Evolutionary conservation across 2,113 vertebrate genomes (phyloP).

Genomic region (Chauna torquata): DNA sequence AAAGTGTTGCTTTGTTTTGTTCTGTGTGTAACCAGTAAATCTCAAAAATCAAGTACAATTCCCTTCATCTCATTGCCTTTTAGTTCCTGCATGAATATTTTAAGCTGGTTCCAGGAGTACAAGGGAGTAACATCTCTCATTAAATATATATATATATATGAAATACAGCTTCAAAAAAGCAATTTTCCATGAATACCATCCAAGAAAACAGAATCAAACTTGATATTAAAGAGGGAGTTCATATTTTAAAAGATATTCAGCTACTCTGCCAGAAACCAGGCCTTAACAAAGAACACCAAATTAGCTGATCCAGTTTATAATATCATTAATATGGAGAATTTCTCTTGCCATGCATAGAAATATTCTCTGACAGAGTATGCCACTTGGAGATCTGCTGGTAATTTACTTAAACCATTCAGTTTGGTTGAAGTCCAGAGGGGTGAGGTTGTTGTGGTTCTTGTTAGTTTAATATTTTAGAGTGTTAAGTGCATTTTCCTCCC

Average conservation of each 20-base stretch:
- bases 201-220: constrained; percentile 4
- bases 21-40: not conserved
- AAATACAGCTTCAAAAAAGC: constrained; percentile 32
- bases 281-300: not conserved
- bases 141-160: not conserved
- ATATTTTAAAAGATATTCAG: not conserved
- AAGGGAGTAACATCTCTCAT: not conserved
- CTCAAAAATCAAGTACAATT: not conserved
- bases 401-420: constrained; percentile 19
- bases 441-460: constrained; percentile 39
- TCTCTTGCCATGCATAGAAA: not conserved
- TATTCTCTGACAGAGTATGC: not conserved
- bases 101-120: not conserved
- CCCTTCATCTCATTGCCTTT: not conserved
- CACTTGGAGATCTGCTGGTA: not conserved
- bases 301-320: not conserved
- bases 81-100: not conserved
- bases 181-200: constrained; percentile 11
- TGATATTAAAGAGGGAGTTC: not conserved
- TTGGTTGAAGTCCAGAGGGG: constrained; percentile 17
- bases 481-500: constrained; percentile 48
- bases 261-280: constrained; percentile 24
- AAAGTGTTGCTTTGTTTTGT: not conserved
- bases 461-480: constrained; percentile 43
- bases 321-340: constrained; percentile 3